Evolutionary conservation across 2,888 invertebrate species (phyloP).

Genomic region (Flabesymbios commensalis): DNA sequence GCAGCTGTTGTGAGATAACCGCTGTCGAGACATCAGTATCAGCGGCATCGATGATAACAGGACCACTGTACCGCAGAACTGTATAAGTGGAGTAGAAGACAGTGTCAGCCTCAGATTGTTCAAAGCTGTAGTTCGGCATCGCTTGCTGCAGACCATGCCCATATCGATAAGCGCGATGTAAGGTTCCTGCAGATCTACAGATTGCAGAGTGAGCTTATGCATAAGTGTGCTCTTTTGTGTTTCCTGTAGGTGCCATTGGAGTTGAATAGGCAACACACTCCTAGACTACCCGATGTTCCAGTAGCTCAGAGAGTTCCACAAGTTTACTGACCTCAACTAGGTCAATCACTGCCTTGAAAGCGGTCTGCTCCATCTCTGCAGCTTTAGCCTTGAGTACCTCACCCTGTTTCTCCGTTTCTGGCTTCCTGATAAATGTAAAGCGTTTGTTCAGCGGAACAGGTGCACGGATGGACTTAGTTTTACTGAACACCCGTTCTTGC

Average conservation of each 20-base stretch:
- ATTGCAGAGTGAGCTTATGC: too few species aligned
- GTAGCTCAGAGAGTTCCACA: background rate
- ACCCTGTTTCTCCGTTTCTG: slow-evolving; percentile 6
- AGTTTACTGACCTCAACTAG: slow-evolving; percentile 13
- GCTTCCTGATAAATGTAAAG: slow-evolving; percentile 10
- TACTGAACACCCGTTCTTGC: slow-evolving; percentile 3
- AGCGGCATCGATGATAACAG: background rate
- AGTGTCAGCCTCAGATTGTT: too few species aligned
- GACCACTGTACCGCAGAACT: background rate
- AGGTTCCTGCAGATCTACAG: too few species aligned
- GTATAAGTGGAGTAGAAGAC: too few species aligned
- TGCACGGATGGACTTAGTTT: slow-evolving; percentile 10
- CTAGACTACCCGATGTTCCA: slow-evolving; percentile 15
- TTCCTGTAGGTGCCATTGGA: slow-evolving; percentile 12
- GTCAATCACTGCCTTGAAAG: slow-evolving; percentile 13
- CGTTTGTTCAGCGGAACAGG: slow-evolving; percentile 15
- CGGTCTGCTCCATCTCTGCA: slow-evolving; percentile 10
- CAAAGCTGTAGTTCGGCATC: too few species aligned
- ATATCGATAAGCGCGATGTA: too few species aligned
- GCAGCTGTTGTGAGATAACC: too few species aligned
- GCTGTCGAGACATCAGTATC: background rate
- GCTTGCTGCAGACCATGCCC: too few species aligned
- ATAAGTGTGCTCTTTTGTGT: too few species aligned
- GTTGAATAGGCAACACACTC: slow-evolving; percentile 10
- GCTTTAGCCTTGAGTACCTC: slow-evolving; percentile 12